Percentiles rank a stretch among this genome's conserved stretches.
These are phyloP conservation scores for Cichlasoma orientale DNA, from an alignment of 2,797 vertebrate genomes.

Conservation along the genomic window DNA sequence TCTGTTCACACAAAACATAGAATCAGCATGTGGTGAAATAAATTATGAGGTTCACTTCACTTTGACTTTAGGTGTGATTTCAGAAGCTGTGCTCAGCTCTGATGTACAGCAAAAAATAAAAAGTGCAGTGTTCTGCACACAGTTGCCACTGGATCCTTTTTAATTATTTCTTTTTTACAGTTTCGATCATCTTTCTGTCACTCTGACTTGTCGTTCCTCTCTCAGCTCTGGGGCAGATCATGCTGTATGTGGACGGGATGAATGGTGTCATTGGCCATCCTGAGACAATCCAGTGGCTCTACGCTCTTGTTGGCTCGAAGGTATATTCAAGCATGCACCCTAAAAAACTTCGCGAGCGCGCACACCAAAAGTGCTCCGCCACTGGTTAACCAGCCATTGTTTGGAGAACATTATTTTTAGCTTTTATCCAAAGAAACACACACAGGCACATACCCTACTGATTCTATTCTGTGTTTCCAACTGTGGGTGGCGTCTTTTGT, in stretches of 20 bases:
- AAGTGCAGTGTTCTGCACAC: not conserved
- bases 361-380: not conserved
- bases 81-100: not conserved
- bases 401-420: slow-evolving; percentile 41
- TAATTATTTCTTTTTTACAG: slow-evolving; percentile 9
- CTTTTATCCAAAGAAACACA: slow-evolving; percentile 10
- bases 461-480: slow-evolving; percentile 15
- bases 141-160: not conserved
- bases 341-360: not conserved
- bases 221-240: slow-evolving; percentile 94
- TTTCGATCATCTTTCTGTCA: not conserved
- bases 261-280: slow-evolving; percentile 92
- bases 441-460: slow-evolving; percentile 36
- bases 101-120: not conserved
- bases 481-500: slow-evolving; percentile 19
- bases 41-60: not conserved
- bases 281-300: slow-evolving; percentile 95
- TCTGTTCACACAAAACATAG: not conserved
- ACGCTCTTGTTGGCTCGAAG: slow-evolving; percentile 94
- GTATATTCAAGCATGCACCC: slow-evolving; percentile 70
- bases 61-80: not conserved
- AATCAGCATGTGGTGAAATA: not conserved
- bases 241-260: slow-evolving; percentile 98
- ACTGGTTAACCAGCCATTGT: slow-evolving; percentile 21
- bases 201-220: slow-evolving; percentile 67